These are phyloP conservation scores for Podiceps cristatus DNA, from an alignment of 2,113 vertebrate species.

Conservation along the genomic window DNA sequence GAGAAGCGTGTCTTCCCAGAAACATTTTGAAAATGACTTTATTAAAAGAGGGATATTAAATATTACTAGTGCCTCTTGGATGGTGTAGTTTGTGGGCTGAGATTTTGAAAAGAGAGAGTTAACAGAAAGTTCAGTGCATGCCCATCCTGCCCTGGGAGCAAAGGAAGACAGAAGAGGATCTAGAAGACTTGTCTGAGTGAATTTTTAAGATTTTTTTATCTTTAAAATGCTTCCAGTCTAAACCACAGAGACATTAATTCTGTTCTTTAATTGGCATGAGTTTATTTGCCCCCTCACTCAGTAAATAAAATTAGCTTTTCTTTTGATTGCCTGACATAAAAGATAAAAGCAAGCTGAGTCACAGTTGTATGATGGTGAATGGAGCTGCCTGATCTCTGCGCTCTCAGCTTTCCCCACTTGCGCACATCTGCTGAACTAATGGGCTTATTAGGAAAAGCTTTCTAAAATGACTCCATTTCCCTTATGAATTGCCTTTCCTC, in stretches of 20 bases:
- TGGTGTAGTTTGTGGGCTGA: background rate
- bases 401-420: constrained; percentile 14
- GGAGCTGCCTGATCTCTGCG: constrained; percentile 37
- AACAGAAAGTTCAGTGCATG: background rate
- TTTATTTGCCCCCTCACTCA: constrained; percentile 61
- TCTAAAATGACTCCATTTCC: constrained; percentile 37
- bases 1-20: background rate
- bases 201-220: constrained; percentile 45
- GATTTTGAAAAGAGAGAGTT: constrained; percentile 3
- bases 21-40: background rate
- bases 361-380: background rate
- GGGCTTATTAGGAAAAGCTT: constrained; percentile 32
- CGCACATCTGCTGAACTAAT: constrained; percentile 37
- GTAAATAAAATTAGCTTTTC: constrained; percentile 60
- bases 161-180: constrained; percentile 11
- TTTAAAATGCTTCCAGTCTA: constrained; percentile 62
- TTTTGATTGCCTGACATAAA: constrained; percentile 72
- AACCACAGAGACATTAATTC: constrained; percentile 61
- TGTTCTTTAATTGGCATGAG: constrained; percentile 58
- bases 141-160: background rate
- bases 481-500: constrained; percentile 26
- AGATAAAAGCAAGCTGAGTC: constrained; percentile 49
- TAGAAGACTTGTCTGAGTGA: constrained; percentile 32
- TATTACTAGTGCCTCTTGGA: background rate
- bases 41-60: background rate